Evolutionary conservation across 2,797 vertebrate species (phyloP), one percentile per base, ranked within the genome.

Genomic region (Lates japonicus): DNA sequence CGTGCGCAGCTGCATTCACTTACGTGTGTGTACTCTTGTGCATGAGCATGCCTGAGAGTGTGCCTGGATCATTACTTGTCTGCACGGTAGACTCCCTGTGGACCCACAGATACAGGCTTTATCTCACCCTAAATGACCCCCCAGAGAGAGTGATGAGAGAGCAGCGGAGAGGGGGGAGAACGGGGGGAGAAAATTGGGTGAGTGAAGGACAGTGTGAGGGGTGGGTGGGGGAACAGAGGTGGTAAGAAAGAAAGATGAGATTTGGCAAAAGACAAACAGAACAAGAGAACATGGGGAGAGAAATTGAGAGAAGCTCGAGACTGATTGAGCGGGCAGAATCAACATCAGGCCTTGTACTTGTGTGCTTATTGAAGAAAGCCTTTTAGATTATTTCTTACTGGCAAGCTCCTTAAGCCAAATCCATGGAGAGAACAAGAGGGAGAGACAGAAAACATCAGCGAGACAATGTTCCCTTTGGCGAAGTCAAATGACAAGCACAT

Each of bases 21-120:
- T 6, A 16, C 16, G 44, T 75, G 73, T 66, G 65, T 64, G 76
- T 35, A 44, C 33, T 12, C 14, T 35, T 75, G 66, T 70, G 80
- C 16, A 1, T 13, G 73, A 35, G 61, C 67, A 76, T 3, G 57
- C 52, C 44, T 35, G 60, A 55, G 64, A 81, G 80, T 52, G 83
- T 64, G 80, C 80, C 44, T 88, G 69, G 79, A 89, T 94, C 89
- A 79, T 90, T 92, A 88, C 74, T 78, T 25, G 85, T 87, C 93
- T 90, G 82, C 82, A 67, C 82, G 75, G 22, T 73, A 82, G 82
- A 83, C 75, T 92, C 86, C 85, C 86, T 7, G 65, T 3, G 49
- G 88, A 82, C 71, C 48, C 74, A 3, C 61, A 70, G 75, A 90
- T 76, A 79, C 70, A 88, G 86, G 79, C 76, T 84, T 76, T 72